phyloP scores from a whole-genome alignment of 2,113 vertebrate species.

The Falco punctatus region DNA sequence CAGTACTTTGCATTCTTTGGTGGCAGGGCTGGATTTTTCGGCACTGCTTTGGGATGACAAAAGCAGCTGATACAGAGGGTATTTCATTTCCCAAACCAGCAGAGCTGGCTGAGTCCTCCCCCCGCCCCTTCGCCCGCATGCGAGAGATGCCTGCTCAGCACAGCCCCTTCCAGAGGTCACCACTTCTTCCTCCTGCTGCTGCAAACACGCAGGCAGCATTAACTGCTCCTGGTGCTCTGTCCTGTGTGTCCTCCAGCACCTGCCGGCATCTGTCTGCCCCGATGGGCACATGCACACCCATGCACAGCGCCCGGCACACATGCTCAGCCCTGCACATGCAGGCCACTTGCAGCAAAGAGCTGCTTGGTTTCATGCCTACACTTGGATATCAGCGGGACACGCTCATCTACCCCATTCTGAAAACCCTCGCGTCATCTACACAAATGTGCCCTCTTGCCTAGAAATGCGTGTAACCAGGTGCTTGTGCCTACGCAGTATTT shows the following conservation, averaged over 20 bases:
- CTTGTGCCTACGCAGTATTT: not conserved
- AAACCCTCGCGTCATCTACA: not conserved
- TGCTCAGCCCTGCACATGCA: accelerated
- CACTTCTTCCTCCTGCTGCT: not conserved
- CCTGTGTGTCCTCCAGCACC: not conserved
- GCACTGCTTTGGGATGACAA: not conserved
- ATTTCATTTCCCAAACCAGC: slow-evolving; percentile 56
- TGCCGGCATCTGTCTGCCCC: accelerated
- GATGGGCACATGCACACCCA: accelerated
- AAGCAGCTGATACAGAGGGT: slow-evolving; percentile 59
- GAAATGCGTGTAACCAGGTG: not conserved
- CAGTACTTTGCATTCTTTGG: not conserved
- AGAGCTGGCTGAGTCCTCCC: not conserved
- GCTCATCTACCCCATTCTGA: not conserved
- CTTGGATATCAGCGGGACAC: not conserved
- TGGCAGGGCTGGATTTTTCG: not conserved
- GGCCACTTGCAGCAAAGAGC: not conserved
- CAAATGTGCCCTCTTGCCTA: not conserved
- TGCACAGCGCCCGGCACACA: not conserved
- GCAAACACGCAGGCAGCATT: not conserved
- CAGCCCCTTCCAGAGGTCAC: slow-evolving; percentile 58
- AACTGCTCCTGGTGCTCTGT: not conserved
- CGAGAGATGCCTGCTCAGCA: slow-evolving; percentile 59
- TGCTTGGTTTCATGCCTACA: not conserved
- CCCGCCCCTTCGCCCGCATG: not conserved